Percentiles rank a stretch among this genome's conserved stretches.
phyloP scores from a whole-genome alignment of 1,140 invertebrate genomes.

The Drosophila virilis region DNA sequence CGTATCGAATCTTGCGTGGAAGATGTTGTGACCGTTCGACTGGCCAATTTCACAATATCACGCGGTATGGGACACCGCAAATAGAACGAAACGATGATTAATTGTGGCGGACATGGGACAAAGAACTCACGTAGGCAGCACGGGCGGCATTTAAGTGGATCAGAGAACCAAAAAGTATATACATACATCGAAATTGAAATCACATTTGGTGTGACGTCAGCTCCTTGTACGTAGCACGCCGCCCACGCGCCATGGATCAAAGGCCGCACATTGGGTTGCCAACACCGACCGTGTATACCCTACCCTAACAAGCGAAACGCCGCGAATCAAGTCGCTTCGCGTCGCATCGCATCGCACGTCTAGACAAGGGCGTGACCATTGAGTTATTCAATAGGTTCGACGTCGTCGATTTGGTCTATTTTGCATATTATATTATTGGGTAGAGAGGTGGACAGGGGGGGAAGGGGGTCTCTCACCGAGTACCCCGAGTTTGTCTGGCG shows the following conservation, averaged over 20 bases:
- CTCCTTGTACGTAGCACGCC: constrained; percentile 9
- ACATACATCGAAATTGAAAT: constrained; percentile 16
- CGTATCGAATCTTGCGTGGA: neutral
- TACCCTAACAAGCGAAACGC: neutral
- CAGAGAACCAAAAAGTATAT: neutral
- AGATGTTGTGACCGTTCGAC: constrained; percentile 8
- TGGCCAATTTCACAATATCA: constrained; percentile 69
- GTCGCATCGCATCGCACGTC: constrained; percentile 46
- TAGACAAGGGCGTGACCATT: constrained; percentile 58
- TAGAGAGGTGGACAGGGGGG: no score
- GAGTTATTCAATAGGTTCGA: constrained; percentile 66
- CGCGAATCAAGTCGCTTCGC: neutral
- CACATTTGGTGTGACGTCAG: constrained; percentile 66
- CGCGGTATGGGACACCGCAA: constrained; percentile 46
- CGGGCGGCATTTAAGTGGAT: constrained; percentile 8
- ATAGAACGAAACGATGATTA: constrained; percentile 47
- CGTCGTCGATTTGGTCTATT: constrained; percentile 33
- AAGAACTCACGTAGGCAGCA: constrained; percentile 37
- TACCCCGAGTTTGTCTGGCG: constrained; percentile 37
- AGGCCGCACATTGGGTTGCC: constrained; percentile 13
- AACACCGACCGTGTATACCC: neutral
- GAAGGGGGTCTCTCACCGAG: neutral
- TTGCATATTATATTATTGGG: constrained; percentile 31
- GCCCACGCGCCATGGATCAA: constrained; percentile 40
- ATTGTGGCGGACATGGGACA: constrained; percentile 12